Evolutionary conservation across 2,113 vertebrate species (phyloP), one percentile per base, ranked within the genome.

Genomic region (Trichomycterus rosablanca): DNA sequence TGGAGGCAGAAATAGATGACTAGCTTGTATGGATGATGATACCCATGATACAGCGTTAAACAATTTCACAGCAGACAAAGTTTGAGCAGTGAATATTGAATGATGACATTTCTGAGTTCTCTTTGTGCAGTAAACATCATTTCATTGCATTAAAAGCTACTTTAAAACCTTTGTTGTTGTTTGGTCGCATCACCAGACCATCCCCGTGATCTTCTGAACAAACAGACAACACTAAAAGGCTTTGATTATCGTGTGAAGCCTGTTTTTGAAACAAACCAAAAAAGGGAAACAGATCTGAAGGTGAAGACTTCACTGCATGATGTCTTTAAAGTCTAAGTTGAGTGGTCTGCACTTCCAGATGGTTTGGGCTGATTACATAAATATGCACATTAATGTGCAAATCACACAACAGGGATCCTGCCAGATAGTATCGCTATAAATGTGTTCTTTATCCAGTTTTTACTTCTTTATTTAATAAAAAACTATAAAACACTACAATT

Each of bases 311-410:
- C 45, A 22, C n/a, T 22, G 20, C 4, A 73, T 76, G 72, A 81
- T 63, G 74, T 72, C 58, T 74, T 67, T 57, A 20, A 71, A 28
- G 57, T 26, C 34, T 9, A 49, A 20, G 11, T 43, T 16, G 24
- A 39, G 16, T 19, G 39, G 15, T 18, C 16, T n/a, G 39, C 60
- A 56, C 74, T 57, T 85, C 76, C 80, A 85, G 78, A 78, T 83
- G 83, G 73, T 73, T 73, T 68, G 66, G 67, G 69, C 62, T 76
- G 78, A 87, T 86, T 80, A 79, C 66, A 83, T 84, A 81, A 85
- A 82, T 83, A 79, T 79, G 70, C 71, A 77, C 78, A 81, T 84
- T 80, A 82, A 76, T 74, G 82, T 71, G 67, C 73, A 58, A 63
- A 66, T 69, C 76, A 71, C 9, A 63, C 55, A 73, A 74, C 63